phyloP scores from a whole-genome alignment of 2,888 invertebrate species.

The Drosophila bunnanda region DNA sequence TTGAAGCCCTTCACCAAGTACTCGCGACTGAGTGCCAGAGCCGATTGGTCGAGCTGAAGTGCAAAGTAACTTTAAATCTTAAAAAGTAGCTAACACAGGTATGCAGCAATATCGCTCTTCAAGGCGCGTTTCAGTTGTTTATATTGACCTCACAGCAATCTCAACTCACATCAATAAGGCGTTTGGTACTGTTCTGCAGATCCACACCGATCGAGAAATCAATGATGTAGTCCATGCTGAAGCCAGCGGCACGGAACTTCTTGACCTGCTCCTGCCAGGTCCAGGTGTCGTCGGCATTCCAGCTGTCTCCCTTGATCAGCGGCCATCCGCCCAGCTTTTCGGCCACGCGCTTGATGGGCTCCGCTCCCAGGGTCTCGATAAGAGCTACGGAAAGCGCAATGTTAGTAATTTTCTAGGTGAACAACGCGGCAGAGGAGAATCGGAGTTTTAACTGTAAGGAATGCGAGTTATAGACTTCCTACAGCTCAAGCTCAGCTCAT shows the following conservation, averaged over 20 bases:
- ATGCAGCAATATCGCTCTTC: too few relatives aligned
- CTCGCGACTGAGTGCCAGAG: slow-evolving; percentile 93
- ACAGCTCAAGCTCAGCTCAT: neutral
- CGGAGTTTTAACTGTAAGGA: too few relatives aligned
- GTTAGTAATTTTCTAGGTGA: neutral
- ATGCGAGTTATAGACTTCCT: neutral
- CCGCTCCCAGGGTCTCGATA: slow-evolving; percentile 92
- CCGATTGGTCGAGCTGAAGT: slow-evolving; percentile 93
- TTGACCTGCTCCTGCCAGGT: slow-evolving; percentile 93
- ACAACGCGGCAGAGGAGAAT: too few relatives aligned
- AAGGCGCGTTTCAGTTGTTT: neutral
- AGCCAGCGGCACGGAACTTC: slow-evolving; percentile 91
- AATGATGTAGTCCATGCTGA: slow-evolving; percentile 95
- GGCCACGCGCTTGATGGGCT: slow-evolving; percentile 90
- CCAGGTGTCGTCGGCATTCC: slow-evolving; percentile 89
- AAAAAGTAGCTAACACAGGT: too few relatives aligned
- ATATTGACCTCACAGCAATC: too few relatives aligned
- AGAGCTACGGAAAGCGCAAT: slow-evolving; percentile 86
- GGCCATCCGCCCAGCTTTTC: slow-evolving; percentile 96
- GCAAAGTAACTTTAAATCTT: neutral
- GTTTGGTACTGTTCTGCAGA: slow-evolving; percentile 93
- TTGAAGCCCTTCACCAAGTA: slow-evolving; percentile 92
- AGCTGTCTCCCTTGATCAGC: slow-evolving; percentile 90
- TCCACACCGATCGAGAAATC: slow-evolving; percentile 96
- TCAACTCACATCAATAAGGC: slow-evolving; percentile 94